Percentiles rank a stretch among this genome's conserved stretches.
Conservation (phyloP, 1,140 invertebrate species). For the Drosophila melanica region DNA sequence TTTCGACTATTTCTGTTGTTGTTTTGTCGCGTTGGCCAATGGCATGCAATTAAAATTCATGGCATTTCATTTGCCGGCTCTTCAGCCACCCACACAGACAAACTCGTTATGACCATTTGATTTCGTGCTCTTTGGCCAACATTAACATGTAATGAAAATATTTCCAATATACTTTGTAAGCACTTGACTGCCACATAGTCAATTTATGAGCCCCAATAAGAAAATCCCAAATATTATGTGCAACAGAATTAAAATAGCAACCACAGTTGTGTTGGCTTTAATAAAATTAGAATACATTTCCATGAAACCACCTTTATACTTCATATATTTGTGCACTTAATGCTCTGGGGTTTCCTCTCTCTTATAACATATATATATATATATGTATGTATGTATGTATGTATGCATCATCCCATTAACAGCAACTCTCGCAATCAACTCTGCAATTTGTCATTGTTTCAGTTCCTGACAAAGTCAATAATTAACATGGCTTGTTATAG, state of each 20-base stretch:
- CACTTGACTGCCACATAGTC: conserved; percentile 19
- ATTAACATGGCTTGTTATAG: conserved; percentile 49
- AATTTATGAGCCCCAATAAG: conserved; percentile 22
- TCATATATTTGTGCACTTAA: neutral
- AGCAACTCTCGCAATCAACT: conserved; percentile 24
- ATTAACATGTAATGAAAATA: conserved; percentile 2
- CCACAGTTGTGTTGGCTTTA: conserved; percentile 6
- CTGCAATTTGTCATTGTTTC: conserved; percentile 41
- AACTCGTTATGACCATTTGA: conserved; percentile 15
- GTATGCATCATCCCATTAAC: conserved; percentile 11
- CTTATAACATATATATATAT: too few species aligned
- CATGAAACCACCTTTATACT: too few species aligned
- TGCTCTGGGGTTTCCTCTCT: neutral
- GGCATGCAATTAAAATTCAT: conserved; percentile 65
- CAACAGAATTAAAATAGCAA: conserved; percentile 14
- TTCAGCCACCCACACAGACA: conserved; percentile 42
- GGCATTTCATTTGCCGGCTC: conserved; percentile 53
- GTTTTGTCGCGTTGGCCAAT: conserved; percentile 31
- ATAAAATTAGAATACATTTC: conserved; percentile 1
- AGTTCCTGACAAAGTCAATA: conserved; percentile 26
- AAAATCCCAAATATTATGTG: conserved; percentile 11
- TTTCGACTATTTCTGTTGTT: conserved; percentile 40
- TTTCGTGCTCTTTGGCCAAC: conserved; percentile 12
- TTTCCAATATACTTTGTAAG: conserved; percentile 27
- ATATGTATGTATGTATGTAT: too few species aligned